These are phyloP conservation scores for Sciurus niger DNA, from an alignment of 2,113 vertebrate species.

Conservation along the genomic window DNA sequence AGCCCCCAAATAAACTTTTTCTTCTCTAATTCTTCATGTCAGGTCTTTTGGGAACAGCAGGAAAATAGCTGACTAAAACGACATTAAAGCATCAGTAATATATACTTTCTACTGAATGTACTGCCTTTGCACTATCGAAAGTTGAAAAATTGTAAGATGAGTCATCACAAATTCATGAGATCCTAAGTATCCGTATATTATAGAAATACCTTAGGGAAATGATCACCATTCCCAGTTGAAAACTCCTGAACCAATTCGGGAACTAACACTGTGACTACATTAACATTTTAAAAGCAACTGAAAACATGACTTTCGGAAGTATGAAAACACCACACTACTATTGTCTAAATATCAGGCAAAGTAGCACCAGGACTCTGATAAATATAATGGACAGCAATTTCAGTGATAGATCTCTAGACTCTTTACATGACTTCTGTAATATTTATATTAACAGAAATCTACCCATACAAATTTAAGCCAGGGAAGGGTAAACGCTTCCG, in stretches of 20 bases:
- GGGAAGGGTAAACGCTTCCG: not conserved
- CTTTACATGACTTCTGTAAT: not conserved
- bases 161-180: not conserved
- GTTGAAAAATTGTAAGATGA: not conserved
- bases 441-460: slow-evolving; percentile 38
- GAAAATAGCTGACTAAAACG: too few species aligned
- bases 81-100: not conserved
- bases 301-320: not conserved
- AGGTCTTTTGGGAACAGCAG: too few species aligned
- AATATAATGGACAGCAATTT: not conserved
- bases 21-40: too few species aligned
- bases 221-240: not conserved
- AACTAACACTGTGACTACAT: not conserved
- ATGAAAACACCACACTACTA: not conserved
- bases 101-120: not conserved
- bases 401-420: not conserved
- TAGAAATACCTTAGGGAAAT: not conserved
- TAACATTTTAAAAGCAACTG: not conserved
- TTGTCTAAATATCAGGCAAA: not conserved
- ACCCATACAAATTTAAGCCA: not conserved
- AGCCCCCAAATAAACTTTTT: too few species aligned
- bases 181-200: not conserved
- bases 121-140: not conserved
- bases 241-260: not conserved
- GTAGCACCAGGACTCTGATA: not conserved